These are phyloP conservation scores for Orchestes rusci DNA, from an alignment of 2,888 invertebrate species.

Conservation along the genomic window DNA sequence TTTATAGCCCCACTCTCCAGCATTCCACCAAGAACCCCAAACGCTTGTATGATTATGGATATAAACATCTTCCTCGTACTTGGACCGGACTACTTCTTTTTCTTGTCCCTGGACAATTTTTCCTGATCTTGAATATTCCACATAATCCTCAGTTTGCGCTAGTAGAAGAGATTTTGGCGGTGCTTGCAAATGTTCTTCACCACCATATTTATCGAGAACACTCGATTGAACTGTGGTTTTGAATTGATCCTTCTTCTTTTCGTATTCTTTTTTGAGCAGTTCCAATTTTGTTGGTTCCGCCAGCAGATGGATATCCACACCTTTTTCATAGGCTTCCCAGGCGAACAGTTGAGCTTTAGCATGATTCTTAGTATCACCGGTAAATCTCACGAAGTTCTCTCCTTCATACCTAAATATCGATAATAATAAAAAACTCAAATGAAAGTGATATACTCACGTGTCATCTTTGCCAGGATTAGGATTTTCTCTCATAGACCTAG, in stretches of 20 bases:
- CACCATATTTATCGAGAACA: slow-evolving; percentile 90
- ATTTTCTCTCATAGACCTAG: slow-evolving; percentile 91
- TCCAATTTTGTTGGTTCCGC: slow-evolving; percentile 98
- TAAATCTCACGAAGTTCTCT: slow-evolving; percentile 92
- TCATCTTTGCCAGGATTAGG: slow-evolving; percentile 40
- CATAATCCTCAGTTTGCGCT: slow-evolving; percentile 93
- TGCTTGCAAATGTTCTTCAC: slow-evolving; percentile 81
- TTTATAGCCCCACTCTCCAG: slow-evolving; percentile 91
- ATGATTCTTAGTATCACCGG: slow-evolving; percentile 89
- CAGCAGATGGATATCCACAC: slow-evolving; percentile 89
- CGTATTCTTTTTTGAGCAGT: slow-evolving; percentile 81
- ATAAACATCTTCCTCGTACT: slow-evolving; percentile 90
- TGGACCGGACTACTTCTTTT: slow-evolving; percentile 73
- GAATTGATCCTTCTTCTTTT: slow-evolving; percentile 80
- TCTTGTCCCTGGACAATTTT: slow-evolving; percentile 82
- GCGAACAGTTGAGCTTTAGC: slow-evolving; percentile 92
- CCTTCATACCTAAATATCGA: slow-evolving; percentile 61
- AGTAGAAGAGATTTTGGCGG: slow-evolving; percentile 84
- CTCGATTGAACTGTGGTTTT: slow-evolving; percentile 79
- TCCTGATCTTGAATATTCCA: slow-evolving; percentile 92
- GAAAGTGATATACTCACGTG: slow-evolving; percentile 28
- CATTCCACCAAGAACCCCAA: slow-evolving; percentile 94
- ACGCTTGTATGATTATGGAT: slow-evolving; percentile 91
- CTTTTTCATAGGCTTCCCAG: slow-evolving; percentile 92
- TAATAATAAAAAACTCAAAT: not conserved